phyloP scores from a whole-genome alignment of 1,140 invertebrate species.

The Listronotus oregonensis region DNA sequence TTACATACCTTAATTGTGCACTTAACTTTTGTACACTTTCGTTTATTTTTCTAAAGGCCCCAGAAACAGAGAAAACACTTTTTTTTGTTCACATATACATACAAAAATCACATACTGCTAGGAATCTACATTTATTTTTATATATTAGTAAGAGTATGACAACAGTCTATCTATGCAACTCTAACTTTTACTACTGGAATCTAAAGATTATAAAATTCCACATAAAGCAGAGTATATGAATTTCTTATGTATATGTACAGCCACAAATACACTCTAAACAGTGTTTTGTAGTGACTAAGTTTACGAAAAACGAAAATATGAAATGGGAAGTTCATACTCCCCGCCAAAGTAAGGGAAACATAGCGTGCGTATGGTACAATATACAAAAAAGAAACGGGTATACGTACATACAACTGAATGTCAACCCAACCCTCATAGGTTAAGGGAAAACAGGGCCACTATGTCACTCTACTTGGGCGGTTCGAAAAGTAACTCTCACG shows the following conservation, averaged over 20 bases:
- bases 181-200: too few relatives aligned
- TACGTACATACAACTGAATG: slow-evolving; percentile 20
- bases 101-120: slow-evolving; percentile 16
- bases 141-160: background rate
- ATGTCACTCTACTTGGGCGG: slow-evolving; percentile 45
- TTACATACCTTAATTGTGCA: slow-evolving; percentile 11
- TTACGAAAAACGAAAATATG: slow-evolving; percentile 19
- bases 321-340: slow-evolving; percentile 22
- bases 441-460: slow-evolving; percentile 45
- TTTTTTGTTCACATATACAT: slow-evolving; percentile 18
- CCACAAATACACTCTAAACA: background rate
- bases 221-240: too few relatives aligned
- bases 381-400: slow-evolving; percentile 11
- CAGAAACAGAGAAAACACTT: slow-evolving; percentile 12
- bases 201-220: too few relatives aligned
- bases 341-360: slow-evolving; percentile 24
- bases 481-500: slow-evolving; percentile 59
- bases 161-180: background rate
- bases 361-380: slow-evolving; percentile 25
- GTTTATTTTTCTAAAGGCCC: slow-evolving; percentile 31
- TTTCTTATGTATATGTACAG: background rate
- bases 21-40: slow-evolving; percentile 13
- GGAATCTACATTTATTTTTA: background rate
- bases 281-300: slow-evolving; percentile 11
- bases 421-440: slow-evolving; percentile 54